Evolutionary conservation across 2,113 vertebrate genomes (phyloP).

Genomic region (Dermatemys mawii): DNA sequence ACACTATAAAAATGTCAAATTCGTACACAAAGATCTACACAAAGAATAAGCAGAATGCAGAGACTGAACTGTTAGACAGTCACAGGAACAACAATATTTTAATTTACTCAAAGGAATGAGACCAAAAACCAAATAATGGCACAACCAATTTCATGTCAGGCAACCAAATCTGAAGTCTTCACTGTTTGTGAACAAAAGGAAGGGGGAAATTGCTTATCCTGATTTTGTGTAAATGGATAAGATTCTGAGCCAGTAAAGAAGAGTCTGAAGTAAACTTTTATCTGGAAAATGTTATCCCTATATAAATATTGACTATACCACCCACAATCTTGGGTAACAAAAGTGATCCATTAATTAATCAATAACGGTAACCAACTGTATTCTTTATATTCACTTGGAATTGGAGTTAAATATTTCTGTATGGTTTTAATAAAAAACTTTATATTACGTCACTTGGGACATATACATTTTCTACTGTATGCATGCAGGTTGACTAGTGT

Average conservation of each 20-base stretch:
- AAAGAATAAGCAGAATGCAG: neutral
- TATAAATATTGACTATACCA: neutral
- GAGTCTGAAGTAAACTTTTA: neutral
- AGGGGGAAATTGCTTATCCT: neutral
- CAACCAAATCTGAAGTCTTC: neutral
- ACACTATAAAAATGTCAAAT: neutral
- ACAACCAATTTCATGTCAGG: neutral
- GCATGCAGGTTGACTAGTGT: neutral
- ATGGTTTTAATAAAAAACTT: neutral
- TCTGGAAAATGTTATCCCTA: neutral
- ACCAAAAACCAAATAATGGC: neutral
- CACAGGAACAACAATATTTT: neutral
- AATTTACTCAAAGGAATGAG: neutral
- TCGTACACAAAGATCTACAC: neutral
- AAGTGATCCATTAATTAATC: neutral
- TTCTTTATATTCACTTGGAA: neutral
- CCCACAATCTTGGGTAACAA: neutral
- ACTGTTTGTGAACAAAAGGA: neutral
- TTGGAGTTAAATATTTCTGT: neutral
- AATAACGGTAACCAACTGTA: neutral
- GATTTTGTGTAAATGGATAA: neutral
- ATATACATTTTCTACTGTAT: neutral
- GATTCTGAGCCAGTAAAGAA: neutral
- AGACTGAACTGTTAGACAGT: neutral
- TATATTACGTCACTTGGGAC: neutral